These are phyloP conservation scores for Drosophila glabriapex DNA, from an alignment of 2,888 invertebrate species.

Conservation along the genomic window DNA sequence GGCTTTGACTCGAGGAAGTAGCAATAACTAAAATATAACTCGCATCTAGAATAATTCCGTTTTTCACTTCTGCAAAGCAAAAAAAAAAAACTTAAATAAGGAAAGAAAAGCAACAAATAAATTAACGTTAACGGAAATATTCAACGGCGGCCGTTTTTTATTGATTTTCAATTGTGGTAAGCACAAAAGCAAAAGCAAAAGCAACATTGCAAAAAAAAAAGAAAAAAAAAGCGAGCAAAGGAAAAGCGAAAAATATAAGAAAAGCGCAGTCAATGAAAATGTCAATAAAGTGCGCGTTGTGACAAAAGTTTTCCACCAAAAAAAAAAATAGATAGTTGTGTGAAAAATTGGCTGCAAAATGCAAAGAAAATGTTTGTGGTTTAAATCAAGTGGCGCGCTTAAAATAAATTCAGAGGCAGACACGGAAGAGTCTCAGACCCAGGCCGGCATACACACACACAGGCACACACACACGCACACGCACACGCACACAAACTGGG, in stretches of 20 bases:
- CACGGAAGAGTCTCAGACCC: constrained; percentile 80
- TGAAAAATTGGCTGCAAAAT: constrained; percentile 5
- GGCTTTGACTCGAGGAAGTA: constrained; percentile 73
- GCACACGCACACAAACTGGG: neutral
- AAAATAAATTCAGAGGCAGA: constrained; percentile 74
- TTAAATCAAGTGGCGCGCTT: constrained; percentile 64
- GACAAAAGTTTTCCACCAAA: constrained; percentile 6
- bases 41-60: constrained; percentile 11
- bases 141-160: constrained; percentile 61
- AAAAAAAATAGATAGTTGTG: neutral
- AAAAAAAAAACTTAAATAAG: constrained; percentile 2
- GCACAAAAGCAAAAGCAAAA: constrained; percentile 49
- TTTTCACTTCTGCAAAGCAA: constrained; percentile 40
- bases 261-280: constrained; percentile 59
- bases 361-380: constrained; percentile 29
- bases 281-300: constrained; percentile 41
- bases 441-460: constrained; percentile 75
- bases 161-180: constrained; percentile 80
- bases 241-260: constrained; percentile 19
- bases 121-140: constrained; percentile 11
- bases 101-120: constrained; percentile 21
- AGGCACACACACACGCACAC: constrained; percentile 17
- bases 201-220: constrained; percentile 50
- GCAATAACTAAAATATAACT: constrained; percentile 37
- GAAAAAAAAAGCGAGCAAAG: constrained; percentile 3